phyloP scores from a whole-genome alignment of 1,140 invertebrate genomes.

The Battus philenor region DNA sequence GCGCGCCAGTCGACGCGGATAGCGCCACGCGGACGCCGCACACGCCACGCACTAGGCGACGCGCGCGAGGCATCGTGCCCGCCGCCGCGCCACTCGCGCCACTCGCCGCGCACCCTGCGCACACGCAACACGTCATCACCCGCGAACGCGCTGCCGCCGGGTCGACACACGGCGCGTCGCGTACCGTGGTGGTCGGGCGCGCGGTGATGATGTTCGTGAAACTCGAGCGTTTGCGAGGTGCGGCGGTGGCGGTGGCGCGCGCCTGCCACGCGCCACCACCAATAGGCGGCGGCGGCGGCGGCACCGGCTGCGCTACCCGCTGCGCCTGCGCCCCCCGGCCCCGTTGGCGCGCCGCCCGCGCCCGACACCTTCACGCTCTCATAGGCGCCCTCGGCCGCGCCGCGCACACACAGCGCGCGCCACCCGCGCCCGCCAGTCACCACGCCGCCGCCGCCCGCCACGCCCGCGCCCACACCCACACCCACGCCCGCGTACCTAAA shows the following conservation, averaged over 20 bases:
- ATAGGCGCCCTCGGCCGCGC: background rate
- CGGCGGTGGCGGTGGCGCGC: constrained; percentile 30
- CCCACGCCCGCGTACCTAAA: no score
- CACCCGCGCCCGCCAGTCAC: constrained; percentile 7
- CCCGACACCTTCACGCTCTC: background rate
- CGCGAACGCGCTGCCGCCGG: background rate
- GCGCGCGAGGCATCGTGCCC: constrained; percentile 16
- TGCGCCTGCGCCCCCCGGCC: background rate
- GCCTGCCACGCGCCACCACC: constrained; percentile 25
- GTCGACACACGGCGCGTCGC: background rate
- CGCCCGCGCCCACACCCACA: constrained; percentile 19
- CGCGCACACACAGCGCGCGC: constrained; percentile 22
- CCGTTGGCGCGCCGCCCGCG: constrained; percentile 4
- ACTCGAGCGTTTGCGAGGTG: constrained; percentile 50
- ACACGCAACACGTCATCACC: background rate
- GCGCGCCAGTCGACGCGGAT: constrained; percentile 36
- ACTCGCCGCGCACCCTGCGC: constrained; percentile 6
- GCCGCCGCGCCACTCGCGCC: constrained; percentile 1
- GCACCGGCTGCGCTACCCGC: constrained; percentile 16
- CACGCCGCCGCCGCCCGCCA: constrained; percentile 1
- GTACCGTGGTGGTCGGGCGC: constrained; percentile 1
- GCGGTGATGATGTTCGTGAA: constrained; percentile 31
- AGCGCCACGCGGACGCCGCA: constrained; percentile 19
- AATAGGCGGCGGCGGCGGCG: constrained; percentile 19
- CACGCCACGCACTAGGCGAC: constrained; percentile 21